phyloP scores from a whole-genome alignment of 2,113 vertebrate genomes.

The Empidonax alnorum region DNA sequence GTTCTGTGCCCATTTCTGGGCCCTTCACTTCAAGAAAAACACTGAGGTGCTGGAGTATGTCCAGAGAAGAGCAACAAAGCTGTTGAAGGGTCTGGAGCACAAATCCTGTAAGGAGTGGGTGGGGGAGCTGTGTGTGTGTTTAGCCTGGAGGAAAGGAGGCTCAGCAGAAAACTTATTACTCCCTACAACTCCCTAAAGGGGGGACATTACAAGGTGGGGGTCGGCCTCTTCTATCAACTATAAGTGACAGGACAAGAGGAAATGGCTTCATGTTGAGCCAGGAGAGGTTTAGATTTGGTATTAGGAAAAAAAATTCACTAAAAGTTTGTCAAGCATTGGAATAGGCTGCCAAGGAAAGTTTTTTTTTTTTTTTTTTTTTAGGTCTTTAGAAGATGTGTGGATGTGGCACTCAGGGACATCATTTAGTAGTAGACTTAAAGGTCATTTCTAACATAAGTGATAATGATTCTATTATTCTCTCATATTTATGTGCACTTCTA shows the following conservation, averaged over 20 bases:
- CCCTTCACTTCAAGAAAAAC: neutral
- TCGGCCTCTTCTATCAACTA: rapidly evolving
- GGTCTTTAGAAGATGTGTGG: neutral
- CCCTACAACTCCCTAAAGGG: neutral
- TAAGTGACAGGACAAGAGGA: rapidly evolving
- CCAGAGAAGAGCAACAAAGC: neutral
- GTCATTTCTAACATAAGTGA: neutral
- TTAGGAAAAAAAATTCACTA: neutral
- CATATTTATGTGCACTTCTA: neutral
- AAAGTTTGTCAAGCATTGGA: neutral
- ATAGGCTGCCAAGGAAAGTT: neutral
- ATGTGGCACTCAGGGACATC: neutral
- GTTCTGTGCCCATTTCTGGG: neutral
- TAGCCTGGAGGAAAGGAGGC: neutral
- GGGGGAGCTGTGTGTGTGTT: neutral
- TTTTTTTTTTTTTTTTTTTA: too few species aligned
- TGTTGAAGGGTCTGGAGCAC: neutral
- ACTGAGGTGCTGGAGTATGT: neutral
- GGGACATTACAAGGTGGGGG: neutral
- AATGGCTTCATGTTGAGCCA: neutral
- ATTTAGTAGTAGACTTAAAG: neutral
- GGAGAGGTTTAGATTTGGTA: neutral
- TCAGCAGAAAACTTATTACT: neutral
- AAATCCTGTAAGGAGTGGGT: neutral
- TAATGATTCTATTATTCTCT: neutral